Percentiles rank a stretch among this genome's conserved stretches.
Conservation (phyloP, 1,140 invertebrate genomes). For the Thereuonema tuberculata region DNA sequence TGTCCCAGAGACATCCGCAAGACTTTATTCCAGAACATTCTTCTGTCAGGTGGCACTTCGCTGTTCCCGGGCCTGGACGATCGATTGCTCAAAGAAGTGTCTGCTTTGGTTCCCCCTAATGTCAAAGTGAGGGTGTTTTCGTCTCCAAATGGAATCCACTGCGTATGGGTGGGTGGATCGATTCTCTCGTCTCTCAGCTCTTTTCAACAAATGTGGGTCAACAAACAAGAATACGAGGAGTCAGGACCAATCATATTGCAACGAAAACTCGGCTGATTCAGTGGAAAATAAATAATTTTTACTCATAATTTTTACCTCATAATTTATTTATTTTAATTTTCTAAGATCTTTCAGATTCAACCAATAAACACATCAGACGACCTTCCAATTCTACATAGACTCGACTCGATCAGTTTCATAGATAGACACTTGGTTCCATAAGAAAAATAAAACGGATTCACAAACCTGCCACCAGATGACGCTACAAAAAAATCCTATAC, state of each 20-base stretch:
- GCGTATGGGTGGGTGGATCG: slow-evolving; percentile 41
- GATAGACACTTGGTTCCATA: too few species aligned
- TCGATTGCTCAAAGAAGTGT: slow-evolving; percentile 62
- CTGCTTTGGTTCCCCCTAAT: slow-evolving; percentile 52
- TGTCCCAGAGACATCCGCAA: slow-evolving; percentile 77
- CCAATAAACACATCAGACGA: neutral
- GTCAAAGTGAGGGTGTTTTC: slow-evolving; percentile 74
- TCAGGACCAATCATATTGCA: slow-evolving; percentile 68
- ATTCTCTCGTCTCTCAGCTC: slow-evolving; percentile 37
- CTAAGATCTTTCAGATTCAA: too few species aligned
- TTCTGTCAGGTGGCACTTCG: slow-evolving; percentile 77
- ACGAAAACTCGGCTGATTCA: slow-evolving; percentile 73
- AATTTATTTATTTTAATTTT: neutral
- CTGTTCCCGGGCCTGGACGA: slow-evolving; percentile 87
- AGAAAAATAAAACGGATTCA: neutral
- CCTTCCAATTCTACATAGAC: too few species aligned
- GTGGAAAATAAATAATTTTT: neutral
- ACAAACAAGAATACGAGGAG: slow-evolving; percentile 50
- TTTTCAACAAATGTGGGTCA: slow-evolving; percentile 45
- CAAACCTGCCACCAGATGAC: neutral
- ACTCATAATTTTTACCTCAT: too few species aligned
- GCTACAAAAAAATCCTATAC: too few species aligned
- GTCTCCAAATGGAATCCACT: slow-evolving; percentile 70
- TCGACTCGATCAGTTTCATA: neutral
- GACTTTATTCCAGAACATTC: slow-evolving; percentile 68